These are phyloP conservation scores for Polydrusus tereticollis DNA, from an alignment of 2,888 invertebrate species.

Conservation along the genomic window DNA sequence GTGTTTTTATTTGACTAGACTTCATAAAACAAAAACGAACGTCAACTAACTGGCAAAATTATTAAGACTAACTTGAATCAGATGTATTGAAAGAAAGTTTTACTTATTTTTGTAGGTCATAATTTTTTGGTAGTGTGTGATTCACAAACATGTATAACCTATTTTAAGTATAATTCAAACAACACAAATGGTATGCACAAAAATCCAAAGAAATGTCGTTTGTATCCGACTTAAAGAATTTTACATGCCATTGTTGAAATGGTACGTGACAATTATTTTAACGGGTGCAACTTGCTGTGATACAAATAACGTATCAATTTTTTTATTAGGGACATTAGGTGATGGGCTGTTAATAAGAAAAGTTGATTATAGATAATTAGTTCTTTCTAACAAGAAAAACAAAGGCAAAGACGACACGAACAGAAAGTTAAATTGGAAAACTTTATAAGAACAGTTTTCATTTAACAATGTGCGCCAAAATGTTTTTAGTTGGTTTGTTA, in stretches of 20 bases:
- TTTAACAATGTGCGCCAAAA: conserved; percentile 13
- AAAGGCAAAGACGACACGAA: too few species aligned
- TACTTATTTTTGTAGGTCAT: too few species aligned
- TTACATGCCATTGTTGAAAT: conserved; percentile 33
- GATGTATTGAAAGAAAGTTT: too few species aligned
- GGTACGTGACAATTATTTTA: conserved; percentile 27
- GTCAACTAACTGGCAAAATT: too few species aligned
- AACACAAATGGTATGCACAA: neutral
- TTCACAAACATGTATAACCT: neutral
- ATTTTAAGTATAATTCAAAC: neutral
- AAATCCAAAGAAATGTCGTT: conserved; percentile 2
- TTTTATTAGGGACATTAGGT: conserved; percentile 18
- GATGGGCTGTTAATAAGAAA: conserved; percentile 10
- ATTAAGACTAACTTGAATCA: too few species aligned
- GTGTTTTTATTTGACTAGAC: too few species aligned
- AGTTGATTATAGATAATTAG: conserved; percentile 3
- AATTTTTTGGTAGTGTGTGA: neutral
- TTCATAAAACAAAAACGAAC: too few species aligned
- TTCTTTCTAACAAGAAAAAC: neutral
- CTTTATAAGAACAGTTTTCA: too few species aligned
- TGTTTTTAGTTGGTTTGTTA: neutral
- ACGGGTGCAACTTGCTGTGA: neutral
- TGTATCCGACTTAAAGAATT: conserved; percentile 5
- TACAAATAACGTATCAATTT: conserved; percentile 19
- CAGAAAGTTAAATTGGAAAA: too few species aligned